Evolutionary conservation across 2,797 vertebrate species (phyloP), one percentile per base, ranked within the genome.

Genomic region (Catamblyrhynchus diadema): DNA sequence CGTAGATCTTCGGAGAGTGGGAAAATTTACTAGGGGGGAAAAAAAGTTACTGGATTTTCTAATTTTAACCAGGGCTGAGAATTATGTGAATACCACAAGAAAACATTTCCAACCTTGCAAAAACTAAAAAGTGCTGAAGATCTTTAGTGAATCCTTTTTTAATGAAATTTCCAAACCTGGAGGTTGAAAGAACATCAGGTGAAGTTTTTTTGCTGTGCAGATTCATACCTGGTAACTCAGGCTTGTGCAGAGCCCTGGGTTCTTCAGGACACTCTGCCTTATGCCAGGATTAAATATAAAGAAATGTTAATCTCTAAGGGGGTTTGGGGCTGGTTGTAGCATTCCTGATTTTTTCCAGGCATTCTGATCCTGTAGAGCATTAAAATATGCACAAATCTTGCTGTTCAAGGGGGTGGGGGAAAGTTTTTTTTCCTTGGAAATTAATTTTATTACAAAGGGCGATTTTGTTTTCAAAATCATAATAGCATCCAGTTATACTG

Each of bases 141-240:
- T 96, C 87, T 94, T 71, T 57, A 23, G 79, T 0, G 91, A 95
- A 97, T 95, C 94, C 93, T 93, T 95, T 95, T 94, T 96, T 90
- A 96, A 95, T 96, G 94, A 95, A 96, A 94, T 96, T 97, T 94
- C 94, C 92, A 96, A 80, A 93, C 65, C 89, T 73, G 15, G 92
- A 92, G 91, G 79, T 91, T 88, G 87, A 88, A 94, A 56, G 93
- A 81, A 42, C 89, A 70, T 83, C 94, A 93, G 94, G 95, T 96
- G 91, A 62, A 75, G 69, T 28, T 89, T 47, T 53, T 81, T 39
- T 71, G 53, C 82, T 12, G 19, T 28, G 84, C 72, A 21, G 39
- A 51, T 14, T 51, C 2, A 0, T 86, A 83, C 82, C 86, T 79
- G 83, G 80, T 35, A 28, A 61, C 3, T 0, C 33, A 6, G 1